These are phyloP conservation scores for Otolemur crassicaudatus DNA, from an alignment of 2,797 vertebrate species.

Conservation along the genomic window DNA sequence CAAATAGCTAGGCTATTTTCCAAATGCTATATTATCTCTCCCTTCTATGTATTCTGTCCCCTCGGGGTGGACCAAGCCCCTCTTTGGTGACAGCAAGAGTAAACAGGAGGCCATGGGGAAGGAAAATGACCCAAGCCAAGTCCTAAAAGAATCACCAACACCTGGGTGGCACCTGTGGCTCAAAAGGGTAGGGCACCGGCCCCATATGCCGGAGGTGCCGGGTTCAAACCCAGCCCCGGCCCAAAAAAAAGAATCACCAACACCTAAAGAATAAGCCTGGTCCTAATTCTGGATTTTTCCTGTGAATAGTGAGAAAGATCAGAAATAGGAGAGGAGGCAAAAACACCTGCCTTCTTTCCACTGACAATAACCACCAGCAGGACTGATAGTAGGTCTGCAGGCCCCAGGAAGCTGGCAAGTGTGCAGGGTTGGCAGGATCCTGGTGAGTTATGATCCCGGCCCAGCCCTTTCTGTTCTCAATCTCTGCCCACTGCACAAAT, in stretches of 20 bases:
- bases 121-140: neutral
- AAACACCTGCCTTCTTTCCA: neutral
- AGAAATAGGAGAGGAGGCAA: neutral
- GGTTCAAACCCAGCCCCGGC: no score
- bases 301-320: neutral
- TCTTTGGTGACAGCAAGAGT: neutral
- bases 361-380: neutral
- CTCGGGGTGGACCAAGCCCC: neutral
- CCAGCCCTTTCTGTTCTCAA: neutral
- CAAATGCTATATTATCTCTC: neutral
- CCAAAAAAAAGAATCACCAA: no score
- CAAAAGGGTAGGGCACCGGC: no score
- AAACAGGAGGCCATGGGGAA: neutral
- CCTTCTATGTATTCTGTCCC: neutral
- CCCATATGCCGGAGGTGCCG: no score
- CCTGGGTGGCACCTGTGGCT: no score
- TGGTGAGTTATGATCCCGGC: neutral
- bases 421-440: neutral
- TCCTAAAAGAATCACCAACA: no score
- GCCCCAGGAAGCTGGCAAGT: neutral
- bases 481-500: neutral
- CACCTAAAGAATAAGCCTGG: neutral
- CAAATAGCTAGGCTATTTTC: neutral
- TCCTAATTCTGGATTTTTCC: neutral
- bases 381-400: neutral